Percentiles rank a stretch among this genome's conserved stretches.
These are phyloP conservation scores for Tetramorium simillimum DNA, from an alignment of 1,140 invertebrate species.

Conservation along the genomic window DNA sequence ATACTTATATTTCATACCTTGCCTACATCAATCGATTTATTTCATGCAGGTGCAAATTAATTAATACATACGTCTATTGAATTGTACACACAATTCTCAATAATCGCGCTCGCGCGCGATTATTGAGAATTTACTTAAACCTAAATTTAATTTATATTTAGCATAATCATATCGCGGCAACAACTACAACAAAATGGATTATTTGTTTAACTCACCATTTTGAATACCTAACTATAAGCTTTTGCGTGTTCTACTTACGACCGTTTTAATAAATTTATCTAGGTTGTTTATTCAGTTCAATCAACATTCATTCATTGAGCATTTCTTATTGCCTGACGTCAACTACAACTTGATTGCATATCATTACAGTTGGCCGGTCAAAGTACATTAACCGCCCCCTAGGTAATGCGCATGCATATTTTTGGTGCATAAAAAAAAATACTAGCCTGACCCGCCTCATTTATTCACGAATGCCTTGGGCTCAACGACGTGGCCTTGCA, in stretches of 20 bases:
- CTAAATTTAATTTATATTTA: neutral
- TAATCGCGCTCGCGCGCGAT: too few species aligned
- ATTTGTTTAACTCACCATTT: too few species aligned
- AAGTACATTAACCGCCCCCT: neutral
- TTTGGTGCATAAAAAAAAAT: constrained; percentile 6
- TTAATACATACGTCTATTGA: too few species aligned
- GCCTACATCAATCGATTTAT: neutral
- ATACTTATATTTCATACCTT: neutral
- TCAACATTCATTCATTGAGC: neutral
- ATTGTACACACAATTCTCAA: too few species aligned
- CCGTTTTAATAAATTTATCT: neutral
- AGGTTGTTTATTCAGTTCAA: neutral
- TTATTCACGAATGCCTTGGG: neutral
- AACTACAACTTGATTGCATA: neutral
- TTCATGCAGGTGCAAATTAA: neutral
- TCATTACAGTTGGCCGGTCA: neutral
- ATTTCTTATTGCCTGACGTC: neutral
- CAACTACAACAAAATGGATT: neutral
- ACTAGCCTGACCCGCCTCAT: neutral
- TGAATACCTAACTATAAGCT: too few species aligned
- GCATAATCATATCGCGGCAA: neutral
- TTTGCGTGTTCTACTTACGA: neutral
- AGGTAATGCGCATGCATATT: neutral
- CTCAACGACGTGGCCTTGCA: constrained; percentile 16
- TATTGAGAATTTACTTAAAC: neutral